Percentiles rank a stretch among this genome's conserved stretches.
Conservation (phyloP, 2,113 vertebrate species). For the Apteryx mantelli region DNA sequence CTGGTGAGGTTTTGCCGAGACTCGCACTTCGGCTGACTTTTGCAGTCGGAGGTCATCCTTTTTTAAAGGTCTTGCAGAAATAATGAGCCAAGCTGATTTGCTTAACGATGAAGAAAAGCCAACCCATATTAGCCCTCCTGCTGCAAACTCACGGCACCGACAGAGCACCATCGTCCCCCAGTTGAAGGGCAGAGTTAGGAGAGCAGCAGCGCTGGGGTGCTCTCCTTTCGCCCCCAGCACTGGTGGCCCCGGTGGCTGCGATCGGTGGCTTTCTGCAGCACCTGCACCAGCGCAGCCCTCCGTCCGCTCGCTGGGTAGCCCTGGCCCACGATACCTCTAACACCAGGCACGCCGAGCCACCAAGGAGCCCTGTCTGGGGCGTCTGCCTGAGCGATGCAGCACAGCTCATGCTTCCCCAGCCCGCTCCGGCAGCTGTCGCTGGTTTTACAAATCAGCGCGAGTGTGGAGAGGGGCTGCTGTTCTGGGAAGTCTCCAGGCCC, state of each 20-base stretch:
- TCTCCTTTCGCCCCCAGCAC: no score
- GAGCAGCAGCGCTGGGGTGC: no score
- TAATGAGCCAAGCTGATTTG: not conserved
- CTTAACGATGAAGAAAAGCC: not conserved
- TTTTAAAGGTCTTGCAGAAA: not conserved
- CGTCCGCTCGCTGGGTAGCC: accelerated
- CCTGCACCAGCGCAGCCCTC: accelerated
- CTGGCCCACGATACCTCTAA: no score
- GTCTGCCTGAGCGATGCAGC: not conserved
- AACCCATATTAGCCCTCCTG: accelerated
- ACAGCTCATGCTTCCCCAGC: not conserved
- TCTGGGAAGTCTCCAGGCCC: not conserved
- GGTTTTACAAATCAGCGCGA: not conserved
- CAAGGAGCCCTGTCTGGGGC: no score
- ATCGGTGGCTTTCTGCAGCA: not conserved
- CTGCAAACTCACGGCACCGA: not conserved
- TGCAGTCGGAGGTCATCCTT: not conserved
- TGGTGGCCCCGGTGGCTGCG: not conserved
- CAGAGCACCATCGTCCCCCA: not conserved
- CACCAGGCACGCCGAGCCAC: no score
- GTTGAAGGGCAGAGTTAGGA: not conserved
- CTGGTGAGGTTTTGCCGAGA: not conserved
- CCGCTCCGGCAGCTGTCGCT: not conserved
- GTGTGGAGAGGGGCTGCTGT: not conserved
- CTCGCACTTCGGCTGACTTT: not conserved